A percentile compares a stretch with the other conserved stretches of the same genome.
Conservation (phyloP, 2,888 invertebrate genomes). For the Xanthia icteritia region DNA sequence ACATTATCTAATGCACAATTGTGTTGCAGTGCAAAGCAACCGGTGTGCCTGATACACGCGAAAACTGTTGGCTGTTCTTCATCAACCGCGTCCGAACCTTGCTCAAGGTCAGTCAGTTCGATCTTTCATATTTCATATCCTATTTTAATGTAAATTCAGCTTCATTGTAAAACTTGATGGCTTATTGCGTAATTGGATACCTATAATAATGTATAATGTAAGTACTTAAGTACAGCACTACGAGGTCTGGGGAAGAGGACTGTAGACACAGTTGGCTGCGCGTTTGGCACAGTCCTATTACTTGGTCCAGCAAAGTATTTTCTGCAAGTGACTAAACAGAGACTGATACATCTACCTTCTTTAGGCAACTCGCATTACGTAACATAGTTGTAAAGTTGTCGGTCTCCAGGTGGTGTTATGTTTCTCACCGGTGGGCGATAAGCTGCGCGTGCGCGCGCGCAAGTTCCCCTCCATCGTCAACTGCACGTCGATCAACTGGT, state of each 20-base stretch:
- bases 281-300: not conserved
- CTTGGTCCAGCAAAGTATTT: not conserved
- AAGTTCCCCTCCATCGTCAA: slow-evolving; percentile 98
- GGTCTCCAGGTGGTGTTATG: slow-evolving; percentile 93
- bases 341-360: not conserved
- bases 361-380: not conserved
- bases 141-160: not conserved
- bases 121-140: not conserved
- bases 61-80: slow-evolving; percentile 98
- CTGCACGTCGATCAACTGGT: slow-evolving; percentile 98
- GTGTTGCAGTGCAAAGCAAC: slow-evolving; percentile 92
- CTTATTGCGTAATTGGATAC: not conserved
- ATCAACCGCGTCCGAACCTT: slow-evolving; percentile 96
- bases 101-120: slow-evolving; percentile 88
- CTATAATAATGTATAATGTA: not conserved
- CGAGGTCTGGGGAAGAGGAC: too few relatives aligned
- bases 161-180: not conserved
- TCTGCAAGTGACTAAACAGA: not conserved
- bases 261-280: not conserved
- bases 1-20: slow-evolving; percentile 11
- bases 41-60: slow-evolving; percentile 95
- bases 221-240: not conserved
- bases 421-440: slow-evolving; percentile 98
- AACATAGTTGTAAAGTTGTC: slow-evolving; percentile 1
- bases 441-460: slow-evolving; percentile 95